These are phyloP conservation scores for Cheilosia vernalis DNA, from an alignment of 2,888 invertebrate genomes.

Conservation along the genomic window DNA sequence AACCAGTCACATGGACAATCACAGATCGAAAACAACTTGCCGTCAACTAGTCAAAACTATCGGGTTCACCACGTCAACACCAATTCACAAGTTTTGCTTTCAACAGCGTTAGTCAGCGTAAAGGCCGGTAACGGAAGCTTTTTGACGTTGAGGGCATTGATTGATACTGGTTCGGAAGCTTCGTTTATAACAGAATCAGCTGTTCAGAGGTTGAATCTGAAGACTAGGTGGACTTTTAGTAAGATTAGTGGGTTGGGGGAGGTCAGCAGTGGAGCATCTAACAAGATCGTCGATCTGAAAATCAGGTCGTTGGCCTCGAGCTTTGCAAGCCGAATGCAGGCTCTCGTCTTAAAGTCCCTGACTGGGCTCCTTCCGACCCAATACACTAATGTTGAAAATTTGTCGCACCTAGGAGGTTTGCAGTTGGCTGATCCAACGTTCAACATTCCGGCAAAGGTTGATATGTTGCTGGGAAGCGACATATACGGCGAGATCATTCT, in stretches of 20 bases:
- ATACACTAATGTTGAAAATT: neutral
- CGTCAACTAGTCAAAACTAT: neutral
- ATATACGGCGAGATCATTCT: neutral
- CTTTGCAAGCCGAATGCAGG: neutral
- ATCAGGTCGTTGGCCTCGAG: neutral
- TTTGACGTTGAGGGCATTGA: neutral
- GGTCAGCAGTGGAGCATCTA: neutral
- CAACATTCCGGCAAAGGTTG: slow-evolving; percentile 7
- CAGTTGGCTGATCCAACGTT: neutral
- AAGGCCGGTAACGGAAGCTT: neutral
- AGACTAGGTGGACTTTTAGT: no score
- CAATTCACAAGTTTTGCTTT: slow-evolving; percentile 7
- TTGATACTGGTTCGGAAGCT: slow-evolving; percentile 20
- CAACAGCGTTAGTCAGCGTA: neutral
- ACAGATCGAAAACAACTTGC: neutral
- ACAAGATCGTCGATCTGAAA: neutral
- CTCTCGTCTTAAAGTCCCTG: slow-evolving; percentile 6
- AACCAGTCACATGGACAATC: neutral
- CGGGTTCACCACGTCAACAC: neutral
- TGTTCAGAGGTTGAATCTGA: no score
- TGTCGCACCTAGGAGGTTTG: neutral
- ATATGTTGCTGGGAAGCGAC: slow-evolving; percentile 3
- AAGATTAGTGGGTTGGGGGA: no score
- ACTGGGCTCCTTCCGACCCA: slow-evolving; percentile 12
- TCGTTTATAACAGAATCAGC: slow-evolving; percentile 1